Base-by-base conservation (phyloP, 2,888 invertebrate genomes). In the Arctia plantaginis region DNA sequence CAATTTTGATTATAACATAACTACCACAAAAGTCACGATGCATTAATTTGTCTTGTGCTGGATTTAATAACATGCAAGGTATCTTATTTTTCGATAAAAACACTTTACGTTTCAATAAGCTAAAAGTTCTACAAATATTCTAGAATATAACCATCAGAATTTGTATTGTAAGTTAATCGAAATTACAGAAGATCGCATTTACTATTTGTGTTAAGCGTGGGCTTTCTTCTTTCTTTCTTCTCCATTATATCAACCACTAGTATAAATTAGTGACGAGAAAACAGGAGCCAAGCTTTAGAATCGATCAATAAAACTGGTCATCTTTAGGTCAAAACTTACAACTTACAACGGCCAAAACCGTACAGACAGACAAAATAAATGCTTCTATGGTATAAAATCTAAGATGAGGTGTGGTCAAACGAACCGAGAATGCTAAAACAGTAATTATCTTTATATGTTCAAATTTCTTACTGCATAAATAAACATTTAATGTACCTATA, bases 21-120 rank as follows among this genome's bases (percentile, higher is more conserved):
- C 30, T 30, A 30, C 44, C 10, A 27, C 20, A 20, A 67, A 66
- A 72, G 18, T 33, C 15, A 66, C 66, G 68, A 23, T 51, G 68
- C 23, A 51, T 66, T 72, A 27, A 39, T 64, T 62, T 41, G 27
- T 41, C 18, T 70, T 66, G 6, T 70, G 41, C 59, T 59, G 39
- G 41, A 10, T 0, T 12, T 23, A 62, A 41, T 27, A 27, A 41
- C 59, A 68, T 47, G 33, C 12, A 18, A 23, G 65, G 20, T 33
- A 20, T 35, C 51, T 51, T 23, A 20, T 65, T 39, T 66, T 35
- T 7, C 1, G 27, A 30, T 62, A 7, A 30, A 30, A 62, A 30
- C 30, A 62, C 30, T 7, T 62, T 1, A 7, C 6, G 3, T 27
- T 59, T 13, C 59, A 27, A 27, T 41, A 2, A 6, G 3, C 4